Base-by-base conservation (phyloP, 2,888 invertebrate genomes). In the Cephonodes hylas region DNA sequence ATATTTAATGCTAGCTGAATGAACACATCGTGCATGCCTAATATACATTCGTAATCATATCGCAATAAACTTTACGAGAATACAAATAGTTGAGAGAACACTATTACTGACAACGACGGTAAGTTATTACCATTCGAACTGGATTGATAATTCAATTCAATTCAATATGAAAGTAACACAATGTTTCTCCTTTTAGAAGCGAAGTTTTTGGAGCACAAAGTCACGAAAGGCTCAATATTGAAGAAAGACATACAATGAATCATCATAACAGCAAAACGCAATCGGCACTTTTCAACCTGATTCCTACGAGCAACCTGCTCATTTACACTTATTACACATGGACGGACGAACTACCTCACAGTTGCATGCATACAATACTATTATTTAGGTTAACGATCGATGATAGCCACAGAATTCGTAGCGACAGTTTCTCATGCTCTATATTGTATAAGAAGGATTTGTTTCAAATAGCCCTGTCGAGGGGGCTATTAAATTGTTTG, bases 141-240 rank as follows among this genome's bases (percentile, higher is more conserved):
- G n/a, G n/a, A n/a, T n/a, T n/a, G n/a, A n/a, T n/a, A n/a, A n/a
- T n/a, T n/a, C n/a, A n/a, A n/a, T n/a, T n/a, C n/a, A n/a, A n/a
- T n/a, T n/a, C n/a, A n/a, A n/a, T n/a, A n/a, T 20, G 42, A 13
- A 60, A 10, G 38, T 25, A 42, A 48, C 25, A 18, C 42, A 44
- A 27, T 38, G 38, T 48, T 60, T 60, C 53, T 58, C 45, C 58
- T 58, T 38, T 61, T 45, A 61, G 46, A 34, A 66, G 71, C 66
- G 67, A 66, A 75, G 66, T 79, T 85, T 89, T 85, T 79, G 84
- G 89, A 89, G 88, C 90, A 87, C 77, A 80, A 84, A 89, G 82
- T 85, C 88, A 88, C 89, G 89, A 88, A 86, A 73, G 80, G 71
- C 72, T 74, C 74, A 73, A 78, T 84, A 77, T 80, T 79, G 82